Conservation (phyloP, 2,888 invertebrate species). For the Trachelus stipa region DNA sequence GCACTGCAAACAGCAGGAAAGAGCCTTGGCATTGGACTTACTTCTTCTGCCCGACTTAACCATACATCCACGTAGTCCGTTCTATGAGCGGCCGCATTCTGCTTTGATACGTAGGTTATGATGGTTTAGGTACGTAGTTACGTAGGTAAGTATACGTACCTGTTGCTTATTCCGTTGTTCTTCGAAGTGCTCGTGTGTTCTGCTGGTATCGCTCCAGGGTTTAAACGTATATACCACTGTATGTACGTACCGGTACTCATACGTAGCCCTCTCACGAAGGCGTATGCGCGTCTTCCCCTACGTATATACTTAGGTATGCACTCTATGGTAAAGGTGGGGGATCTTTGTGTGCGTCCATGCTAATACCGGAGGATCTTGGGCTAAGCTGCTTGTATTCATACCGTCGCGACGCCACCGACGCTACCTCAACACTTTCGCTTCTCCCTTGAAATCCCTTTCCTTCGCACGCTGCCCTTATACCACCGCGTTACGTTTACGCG, state of each 20-base stretch:
- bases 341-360: constrained; percentile 23
- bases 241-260: constrained; percentile 19
- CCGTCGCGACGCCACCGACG: not conserved
- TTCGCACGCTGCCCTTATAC: constrained; percentile 7
- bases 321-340: constrained; percentile 12
- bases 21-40: constrained; percentile 52
- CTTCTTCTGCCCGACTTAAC: constrained; percentile 43
- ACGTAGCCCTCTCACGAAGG: constrained; percentile 9
- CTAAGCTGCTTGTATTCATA: constrained; percentile 31
- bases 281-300: not conserved
- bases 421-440: not conserved
- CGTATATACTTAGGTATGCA: constrained; percentile 24
- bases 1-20: constrained; percentile 31
- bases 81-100: constrained; percentile 25
- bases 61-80: constrained; percentile 29
- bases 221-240: constrained; percentile 8
- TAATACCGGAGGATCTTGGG: constrained; percentile 34
- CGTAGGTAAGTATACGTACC: constrained; percentile 39
- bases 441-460: constrained; percentile 2
- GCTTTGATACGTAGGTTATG: constrained; percentile 48
- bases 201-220: constrained; percentile 19
- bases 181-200: constrained; percentile 23
- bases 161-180: constrained; percentile 59
- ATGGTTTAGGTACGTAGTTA: constrained; percentile 3
- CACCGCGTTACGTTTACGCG: constrained; percentile 27